Evolutionary conservation across 2,113 vertebrate genomes (phyloP).

Genomic region (Paraplagusia blochii): DNA sequence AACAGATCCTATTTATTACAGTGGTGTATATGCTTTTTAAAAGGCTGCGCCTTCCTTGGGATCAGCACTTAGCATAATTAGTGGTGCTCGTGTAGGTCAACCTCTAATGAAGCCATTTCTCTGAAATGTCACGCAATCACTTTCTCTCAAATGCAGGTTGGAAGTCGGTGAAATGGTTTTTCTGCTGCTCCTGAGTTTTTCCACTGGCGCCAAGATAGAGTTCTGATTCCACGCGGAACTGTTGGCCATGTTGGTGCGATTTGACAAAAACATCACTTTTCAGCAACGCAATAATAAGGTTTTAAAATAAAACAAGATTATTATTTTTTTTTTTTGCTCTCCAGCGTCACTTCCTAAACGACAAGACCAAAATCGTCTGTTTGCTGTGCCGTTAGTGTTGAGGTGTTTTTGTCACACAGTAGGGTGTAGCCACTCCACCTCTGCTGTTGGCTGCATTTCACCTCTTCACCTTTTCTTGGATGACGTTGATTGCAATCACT

Average conservation of each 20-base stretch:
- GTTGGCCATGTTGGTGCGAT: no score
- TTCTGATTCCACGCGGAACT: no score
- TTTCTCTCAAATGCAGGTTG: conserved; percentile 8
- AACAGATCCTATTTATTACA: not conserved
- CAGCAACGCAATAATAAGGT: no score
- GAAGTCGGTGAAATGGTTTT: not conserved
- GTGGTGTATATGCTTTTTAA: conserved; percentile 8
- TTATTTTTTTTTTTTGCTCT: no score
- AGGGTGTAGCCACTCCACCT: no score
- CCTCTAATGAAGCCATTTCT: conserved; percentile 9
- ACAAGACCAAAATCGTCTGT: no score
- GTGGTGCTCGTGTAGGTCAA: not conserved
- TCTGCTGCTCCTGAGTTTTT: not conserved
- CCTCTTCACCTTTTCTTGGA: not conserved
- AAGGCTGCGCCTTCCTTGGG: conserved; percentile 1
- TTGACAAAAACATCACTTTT: no score
- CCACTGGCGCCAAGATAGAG: not conserved
- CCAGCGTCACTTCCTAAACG: no score
- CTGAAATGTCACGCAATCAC: conserved; percentile 23
- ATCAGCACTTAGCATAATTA: conserved; percentile 10
- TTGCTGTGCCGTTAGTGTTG: no score
- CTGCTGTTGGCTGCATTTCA: not conserved
- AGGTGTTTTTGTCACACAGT: no score
- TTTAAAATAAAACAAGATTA: no score
- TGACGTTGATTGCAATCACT: not conserved